Evolutionary conservation across 1,140 invertebrate species (phyloP).

Genomic region (Micrasema longulum): DNA sequence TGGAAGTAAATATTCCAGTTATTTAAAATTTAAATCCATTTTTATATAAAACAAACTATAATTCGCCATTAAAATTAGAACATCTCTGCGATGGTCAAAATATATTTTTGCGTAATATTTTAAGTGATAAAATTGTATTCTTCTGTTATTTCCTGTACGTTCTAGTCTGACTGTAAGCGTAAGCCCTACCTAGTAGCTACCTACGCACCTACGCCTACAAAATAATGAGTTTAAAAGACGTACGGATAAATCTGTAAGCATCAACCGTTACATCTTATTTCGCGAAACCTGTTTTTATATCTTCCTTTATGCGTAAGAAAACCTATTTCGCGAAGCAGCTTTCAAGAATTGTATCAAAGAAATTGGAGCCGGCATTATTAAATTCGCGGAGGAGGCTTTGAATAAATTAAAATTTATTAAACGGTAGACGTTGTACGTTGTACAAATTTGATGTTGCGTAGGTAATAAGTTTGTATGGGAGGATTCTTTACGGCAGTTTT

Average conservation of each 20-base stretch:
- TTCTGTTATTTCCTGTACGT: too few relatives aligned
- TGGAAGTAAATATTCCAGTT: too few relatives aligned
- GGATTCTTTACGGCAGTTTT: constrained; percentile 6
- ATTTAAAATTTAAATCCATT: too few relatives aligned
- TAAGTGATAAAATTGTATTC: too few relatives aligned
- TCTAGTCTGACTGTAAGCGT: not conserved
- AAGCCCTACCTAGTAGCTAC: too few relatives aligned
- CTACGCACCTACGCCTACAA: constrained; percentile 18
- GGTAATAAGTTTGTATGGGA: constrained; percentile 30
- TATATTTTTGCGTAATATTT: too few relatives aligned
- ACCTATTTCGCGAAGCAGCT: constrained; percentile 14
- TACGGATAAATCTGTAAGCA: constrained; percentile 18
- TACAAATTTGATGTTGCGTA: constrained; percentile 29
- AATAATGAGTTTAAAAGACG: constrained; percentile 35
- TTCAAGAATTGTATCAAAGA: constrained; percentile 32
- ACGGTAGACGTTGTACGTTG: constrained; percentile 23
- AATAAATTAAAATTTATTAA: constrained; percentile 40
- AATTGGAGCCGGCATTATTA: constrained; percentile 32
- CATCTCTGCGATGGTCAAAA: too few relatives aligned
- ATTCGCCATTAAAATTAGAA: too few relatives aligned
- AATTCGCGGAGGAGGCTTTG: constrained; percentile 32
- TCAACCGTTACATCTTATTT: constrained; percentile 26
- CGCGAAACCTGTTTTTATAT: constrained; percentile 22
- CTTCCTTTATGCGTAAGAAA: constrained; percentile 8
- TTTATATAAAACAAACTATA: too few relatives aligned